Base-by-base conservation (phyloP, 2,797 vertebrate genomes). In the Lagodon rhomboides region DNA sequence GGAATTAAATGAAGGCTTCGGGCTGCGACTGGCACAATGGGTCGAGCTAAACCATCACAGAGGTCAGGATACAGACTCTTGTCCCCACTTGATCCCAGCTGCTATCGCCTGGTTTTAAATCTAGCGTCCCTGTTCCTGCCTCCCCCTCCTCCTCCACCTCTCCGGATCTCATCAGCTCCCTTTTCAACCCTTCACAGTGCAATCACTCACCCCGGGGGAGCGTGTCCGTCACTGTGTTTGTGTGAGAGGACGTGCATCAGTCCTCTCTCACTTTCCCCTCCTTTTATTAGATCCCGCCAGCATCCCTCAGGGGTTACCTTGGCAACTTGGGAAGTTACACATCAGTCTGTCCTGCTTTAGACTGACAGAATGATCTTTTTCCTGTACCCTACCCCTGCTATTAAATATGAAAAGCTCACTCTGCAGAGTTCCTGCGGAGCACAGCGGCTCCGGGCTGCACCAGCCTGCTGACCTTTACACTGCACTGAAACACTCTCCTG, bases 201-300 rank as follows among this genome's bases (percentile, higher is more conserved):
- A 86, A 92, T 94, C 91, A 90, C 79, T 93, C 89, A 85, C 81
- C 87, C 92, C 9, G 62, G 65, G 77, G 68, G 73, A 75, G 62
- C 0, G 16, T 11, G 83, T 56, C 51, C 74, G 5, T 17, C n/a
- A 64, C 66, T 77, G 74, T 76, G 74, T 81, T 61, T 73, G 69
- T 70, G 69, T 38, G 68, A 70, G 63, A 61, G 79, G 73, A 82
- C 82, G 68, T 34, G 80, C 79, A 81, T 89, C 85, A 79, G 76
- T 84, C 83, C 80, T 44, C 61, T 65, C 23, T 7, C 78, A 77
- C 73, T 61, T 62, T 66, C 17, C 22, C 51, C 46, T 67, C n/a
- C 62, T 75, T 80, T 89, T 84, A 89, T 90, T 89, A 86, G 59
- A 91, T 87, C 76, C 54, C 0, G 3, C 34, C 61, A 67, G 69